phyloP scores from a whole-genome alignment of 2,113 vertebrate species.

The Electrona antarctica region DNA sequence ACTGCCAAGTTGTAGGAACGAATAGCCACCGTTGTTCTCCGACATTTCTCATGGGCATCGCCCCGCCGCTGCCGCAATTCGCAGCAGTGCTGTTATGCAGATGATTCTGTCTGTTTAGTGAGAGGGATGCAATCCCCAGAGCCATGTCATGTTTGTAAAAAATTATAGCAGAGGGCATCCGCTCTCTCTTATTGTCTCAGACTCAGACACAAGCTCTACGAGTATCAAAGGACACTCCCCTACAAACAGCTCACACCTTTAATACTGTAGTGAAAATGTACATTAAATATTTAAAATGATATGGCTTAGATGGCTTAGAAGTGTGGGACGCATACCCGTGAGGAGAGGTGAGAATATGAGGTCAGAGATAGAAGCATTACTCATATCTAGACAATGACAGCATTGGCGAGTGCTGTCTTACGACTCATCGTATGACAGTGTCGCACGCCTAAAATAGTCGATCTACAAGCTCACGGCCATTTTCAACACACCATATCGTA shows the following conservation, averaged over 20 bases:
- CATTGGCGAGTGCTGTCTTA: conserved; percentile 32
- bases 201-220: neutral
- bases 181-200: conserved; percentile 24
- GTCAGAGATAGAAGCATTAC: conserved; percentile 47
- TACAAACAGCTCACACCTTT: too few species aligned
- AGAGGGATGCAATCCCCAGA: neutral
- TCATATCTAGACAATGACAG: conserved; percentile 50
- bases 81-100: conserved; percentile 33
- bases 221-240: neutral
- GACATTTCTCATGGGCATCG: conserved; percentile 4
- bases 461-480: too few species aligned
- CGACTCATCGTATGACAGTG: too few species aligned
- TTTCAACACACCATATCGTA: too few species aligned
- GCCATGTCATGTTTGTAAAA: conserved; percentile 1
- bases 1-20: neutral
- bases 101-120: conserved; percentile 32
- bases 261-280: neutral
- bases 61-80: neutral
- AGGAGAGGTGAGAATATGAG: conserved; percentile 23
- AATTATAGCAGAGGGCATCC: conserved; percentile 35
- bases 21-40: neutral
- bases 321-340: conserved; percentile 8
- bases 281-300: conserved; percentile 8
- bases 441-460: too few species aligned
- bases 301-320: conserved; percentile 3